phyloP scores from a whole-genome alignment of 2,797 vertebrate genomes.

The Acanthiza pusilla region DNA sequence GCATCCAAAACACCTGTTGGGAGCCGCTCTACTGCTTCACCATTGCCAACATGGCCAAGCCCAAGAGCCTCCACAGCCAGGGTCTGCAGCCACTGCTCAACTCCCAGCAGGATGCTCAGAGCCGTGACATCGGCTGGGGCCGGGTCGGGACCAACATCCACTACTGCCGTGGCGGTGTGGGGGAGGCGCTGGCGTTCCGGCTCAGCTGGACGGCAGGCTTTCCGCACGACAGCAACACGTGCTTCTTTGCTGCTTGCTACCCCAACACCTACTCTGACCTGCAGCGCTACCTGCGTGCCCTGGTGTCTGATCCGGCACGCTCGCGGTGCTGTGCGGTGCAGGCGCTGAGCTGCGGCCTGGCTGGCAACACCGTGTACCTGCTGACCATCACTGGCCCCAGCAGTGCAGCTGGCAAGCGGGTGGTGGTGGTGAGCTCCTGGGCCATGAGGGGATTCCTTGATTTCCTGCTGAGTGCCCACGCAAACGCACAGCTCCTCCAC shows the following conservation, averaged over 20 bases:
- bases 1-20: slow-evolving; percentile 85
- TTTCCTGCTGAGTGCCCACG: slow-evolving; percentile 84
- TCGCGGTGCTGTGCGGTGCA: slow-evolving; percentile 80
- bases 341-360: slow-evolving; percentile 85
- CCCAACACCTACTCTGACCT: slow-evolving; percentile 92
- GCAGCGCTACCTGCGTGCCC: slow-evolving; percentile 77
- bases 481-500: slow-evolving; percentile 84
- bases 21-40: slow-evolving; percentile 86
- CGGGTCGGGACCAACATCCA: slow-evolving; percentile 76
- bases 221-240: slow-evolving; percentile 84
- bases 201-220: slow-evolving; percentile 89
- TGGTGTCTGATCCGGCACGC: slow-evolving; percentile 73
- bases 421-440: slow-evolving; percentile 90
- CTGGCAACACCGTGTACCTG: slow-evolving; percentile 85
- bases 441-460: slow-evolving; percentile 91
- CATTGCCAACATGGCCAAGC: slow-evolving; percentile 88
- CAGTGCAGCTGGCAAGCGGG: slow-evolving; percentile 71
- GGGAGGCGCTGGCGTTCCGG: slow-evolving; percentile 69
- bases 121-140: slow-evolving; percentile 80
- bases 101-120: slow-evolving; percentile 79
- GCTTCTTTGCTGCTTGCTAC: slow-evolving; percentile 91
- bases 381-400: slow-evolving; percentile 81
- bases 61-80: slow-evolving; percentile 84
- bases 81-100: slow-evolving; percentile 90
- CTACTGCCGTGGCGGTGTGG: slow-evolving; percentile 73